phyloP scores from a whole-genome alignment of 2,797 vertebrate species.

The Merluccius polli region DNA sequence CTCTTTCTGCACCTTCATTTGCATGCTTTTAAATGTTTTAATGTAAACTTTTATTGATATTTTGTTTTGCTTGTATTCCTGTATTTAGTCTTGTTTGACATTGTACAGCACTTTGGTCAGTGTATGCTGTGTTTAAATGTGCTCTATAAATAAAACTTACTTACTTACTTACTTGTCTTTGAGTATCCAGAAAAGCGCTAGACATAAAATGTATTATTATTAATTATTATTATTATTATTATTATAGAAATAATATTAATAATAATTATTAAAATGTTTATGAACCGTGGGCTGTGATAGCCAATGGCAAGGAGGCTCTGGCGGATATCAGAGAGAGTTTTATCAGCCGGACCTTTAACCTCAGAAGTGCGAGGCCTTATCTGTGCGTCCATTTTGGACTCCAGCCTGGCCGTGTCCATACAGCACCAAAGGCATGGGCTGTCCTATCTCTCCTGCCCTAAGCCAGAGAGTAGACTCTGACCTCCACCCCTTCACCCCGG shows the following conservation, averaged over 20 bases:
- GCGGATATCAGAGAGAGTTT: constrained; percentile 14
- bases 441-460: constrained; percentile 56
- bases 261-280: not conserved
- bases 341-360: not conserved
- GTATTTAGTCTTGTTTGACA: not conserved
- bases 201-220: too few species aligned
- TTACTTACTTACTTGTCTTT: too few species aligned
- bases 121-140: too few species aligned
- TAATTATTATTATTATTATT: not conserved
- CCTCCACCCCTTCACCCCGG: constrained; percentile 44
- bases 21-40: not conserved
- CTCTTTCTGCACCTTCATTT: not conserved
- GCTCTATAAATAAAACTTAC: too few species aligned
- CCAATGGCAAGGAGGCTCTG: not conserved
- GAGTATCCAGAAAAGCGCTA: not conserved
- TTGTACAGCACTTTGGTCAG: too few species aligned
- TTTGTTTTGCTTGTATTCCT: not conserved
- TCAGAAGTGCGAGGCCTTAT: constrained; percentile 27
- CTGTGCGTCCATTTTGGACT: constrained; percentile 7
- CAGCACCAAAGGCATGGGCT: constrained; percentile 50
- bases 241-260: too few species aligned
- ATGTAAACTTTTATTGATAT: not conserved
- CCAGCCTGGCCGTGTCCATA: not conserved
- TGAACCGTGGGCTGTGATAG: not conserved
- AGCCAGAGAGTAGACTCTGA: constrained; percentile 59